phyloP scores from a whole-genome alignment of 1,140 invertebrate genomes.

The Latrodectus geometricus region DNA sequence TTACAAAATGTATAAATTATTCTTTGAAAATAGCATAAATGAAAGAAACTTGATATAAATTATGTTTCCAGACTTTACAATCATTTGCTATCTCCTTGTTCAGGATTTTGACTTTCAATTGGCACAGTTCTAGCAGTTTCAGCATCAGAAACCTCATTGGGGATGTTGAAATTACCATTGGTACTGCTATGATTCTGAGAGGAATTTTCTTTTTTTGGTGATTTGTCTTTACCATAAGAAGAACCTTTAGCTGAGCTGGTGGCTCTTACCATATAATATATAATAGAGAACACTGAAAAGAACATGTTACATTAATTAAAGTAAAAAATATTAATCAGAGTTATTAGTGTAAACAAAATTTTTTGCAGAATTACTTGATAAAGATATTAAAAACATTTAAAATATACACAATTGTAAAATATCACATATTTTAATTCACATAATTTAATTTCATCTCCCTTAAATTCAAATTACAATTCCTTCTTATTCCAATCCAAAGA shows the following conservation, averaged over 20 bases:
- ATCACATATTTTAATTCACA: no score
- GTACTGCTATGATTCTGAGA: not conserved
- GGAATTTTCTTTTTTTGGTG: conserved; percentile 40
- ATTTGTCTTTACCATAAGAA: conserved; percentile 75
- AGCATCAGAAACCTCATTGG: not conserved
- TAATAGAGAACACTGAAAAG: conserved; percentile 81
- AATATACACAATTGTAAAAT: no score
- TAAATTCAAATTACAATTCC: no score
- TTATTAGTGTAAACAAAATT: not conserved
- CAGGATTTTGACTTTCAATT: not conserved
- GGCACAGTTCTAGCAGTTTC: not conserved
- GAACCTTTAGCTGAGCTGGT: conserved; percentile 87
- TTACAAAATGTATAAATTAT: conserved; percentile 53
- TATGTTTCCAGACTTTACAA: conserved; percentile 28
- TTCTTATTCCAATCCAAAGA: no score
- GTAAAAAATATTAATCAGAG: not conserved
- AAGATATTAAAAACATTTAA: no score
- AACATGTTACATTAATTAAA: conserved; percentile 53
- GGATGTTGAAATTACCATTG: conserved; percentile 8
- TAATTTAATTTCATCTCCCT: no score
- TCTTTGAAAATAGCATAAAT: conserved; percentile 30
- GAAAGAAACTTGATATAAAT: conserved; percentile 44
- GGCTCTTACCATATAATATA: conserved; percentile 83
- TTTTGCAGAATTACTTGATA: not conserved
- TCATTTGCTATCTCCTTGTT: conserved; percentile 14